Evolutionary conservation across 2,113 vertebrate genomes (phyloP), one percentile per base, ranked within the genome.

Genomic region (Tetraodon nigroviridis): DNA sequence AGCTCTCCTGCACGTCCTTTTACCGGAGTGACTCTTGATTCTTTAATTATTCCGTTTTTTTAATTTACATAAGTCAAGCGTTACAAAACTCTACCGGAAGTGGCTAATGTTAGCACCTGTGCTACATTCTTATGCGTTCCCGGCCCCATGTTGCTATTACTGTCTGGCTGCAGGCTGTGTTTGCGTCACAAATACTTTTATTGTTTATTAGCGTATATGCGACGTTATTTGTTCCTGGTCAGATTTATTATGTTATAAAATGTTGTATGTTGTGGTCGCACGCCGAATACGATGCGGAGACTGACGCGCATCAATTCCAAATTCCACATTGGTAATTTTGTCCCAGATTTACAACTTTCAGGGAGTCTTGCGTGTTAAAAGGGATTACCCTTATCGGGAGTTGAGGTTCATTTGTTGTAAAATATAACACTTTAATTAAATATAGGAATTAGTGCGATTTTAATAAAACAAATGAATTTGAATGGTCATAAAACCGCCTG

Each of bases 31-130:
- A 32, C 5, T 32, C 1, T 32, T 7, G 29, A 2, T 32, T n/a
- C 42, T 24, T 51, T 13, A n/a, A 14, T 50, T 19, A 27, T 24
- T 14, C 46, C 44, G 20, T 41, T 24, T 32, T 6, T 24, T 32
- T 6, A 5, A 17, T 41, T 57, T 57, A 16, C 55, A 57, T 45
- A 57, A 57, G 21, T 55, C 22, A 14, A 16, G 0, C 3, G 55
- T 58, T 58, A 58, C 42, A 46, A 58, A 58, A 58, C 55, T 45
- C 55, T 45, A 27, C 21, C 6, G 55, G 55, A 46, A 58, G 55
- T 58, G 42, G 42, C 55, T 46, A 46, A 58, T 3, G 42, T 18
- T 46, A 58, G 41, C 55, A 13, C 12, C 24, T 17, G 5, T 13
- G 37, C 19, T 41, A 55, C 13, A 13, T 18, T 18, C 18, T 4